Evolutionary conservation across 2,113 vertebrate genomes (phyloP), one percentile per base, ranked within the genome.

Genomic region (Sarotherodon lohbergeri): DNA sequence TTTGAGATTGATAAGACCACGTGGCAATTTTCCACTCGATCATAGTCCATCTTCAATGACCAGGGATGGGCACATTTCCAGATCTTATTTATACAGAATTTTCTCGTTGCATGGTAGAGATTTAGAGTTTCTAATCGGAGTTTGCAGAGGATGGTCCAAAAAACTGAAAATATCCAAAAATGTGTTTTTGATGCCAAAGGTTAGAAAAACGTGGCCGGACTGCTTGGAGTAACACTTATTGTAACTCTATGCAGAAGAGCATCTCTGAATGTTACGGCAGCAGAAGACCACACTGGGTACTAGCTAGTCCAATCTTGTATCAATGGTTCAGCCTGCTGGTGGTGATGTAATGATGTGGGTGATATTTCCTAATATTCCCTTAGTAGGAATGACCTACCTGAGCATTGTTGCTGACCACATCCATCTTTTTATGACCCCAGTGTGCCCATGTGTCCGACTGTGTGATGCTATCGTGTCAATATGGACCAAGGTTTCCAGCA

Each of bases 331-430:
- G 12, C 36, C 36, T 68, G 36, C 63, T 41, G 36, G 12, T 68
- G 4, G 39, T 43, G 39, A 43, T 71, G 12, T 71, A 71, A 71
- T 71, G n/a, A 14, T 71, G 66, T 16, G 66, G 14, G 36, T 24
- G 6, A 71, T 43, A 24, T 43, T 71, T 71, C 39, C n/a, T 43
- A 43, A 68, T 68, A 68, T 68, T 68, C n/a, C 66, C 36, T 71
- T 43, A 41, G 36, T 24, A 71, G 39, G 22, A n/a, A 71, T 43
- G 46, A 16, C 66, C 66, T 73, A 43, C 66, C 39, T 73, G 68
- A 46, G 22, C 41, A 46, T 73, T 16, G 36, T 43, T 43, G 66
- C 66, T 73, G 39, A 73, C 39, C 39, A 6, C 41, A 43, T 27
- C 5, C 68, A 46, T 73, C 39, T 73, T 24, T 73, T 73, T 46